Evolutionary conservation across 2,113 vertebrate genomes (phyloP).

Genomic region (Perccottus glenii): DNA sequence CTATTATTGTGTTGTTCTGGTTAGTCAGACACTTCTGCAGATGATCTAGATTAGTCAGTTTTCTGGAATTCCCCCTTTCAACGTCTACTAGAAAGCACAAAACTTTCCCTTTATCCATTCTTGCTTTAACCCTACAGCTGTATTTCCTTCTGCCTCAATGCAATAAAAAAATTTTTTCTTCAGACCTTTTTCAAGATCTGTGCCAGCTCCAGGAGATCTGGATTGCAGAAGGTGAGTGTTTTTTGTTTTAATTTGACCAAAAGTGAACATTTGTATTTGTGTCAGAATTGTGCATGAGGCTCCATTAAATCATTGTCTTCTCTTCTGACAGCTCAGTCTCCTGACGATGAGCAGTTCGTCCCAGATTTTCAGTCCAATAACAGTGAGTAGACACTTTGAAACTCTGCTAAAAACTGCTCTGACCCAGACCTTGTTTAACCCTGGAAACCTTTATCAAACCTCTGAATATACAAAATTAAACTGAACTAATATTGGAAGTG

Average conservation of each 20-base stretch:
- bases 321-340: constrained; percentile 86
- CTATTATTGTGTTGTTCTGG: too few relatives aligned
- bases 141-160: too few relatives aligned
- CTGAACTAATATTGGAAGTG: background rate
- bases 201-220: constrained; percentile 97
- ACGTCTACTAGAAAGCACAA: too few relatives aligned
- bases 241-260: too few relatives aligned
- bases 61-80: too few relatives aligned
- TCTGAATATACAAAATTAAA: background rate
- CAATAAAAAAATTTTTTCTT: background rate
- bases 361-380: constrained; percentile 98
- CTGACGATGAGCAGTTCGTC: constrained; percentile 97
- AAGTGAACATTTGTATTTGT: background rate
- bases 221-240: constrained; percentile 89
- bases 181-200: constrained; percentile 97
- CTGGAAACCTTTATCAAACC: background rate
- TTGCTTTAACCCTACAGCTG: too few relatives aligned
- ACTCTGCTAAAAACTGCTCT: too few relatives aligned
- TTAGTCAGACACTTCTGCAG: too few relatives aligned
- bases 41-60: too few relatives aligned
- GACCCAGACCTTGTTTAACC: too few relatives aligned
- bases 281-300: background rate
- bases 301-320: background rate
- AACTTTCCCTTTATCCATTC: too few relatives aligned
- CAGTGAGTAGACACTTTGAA: constrained; percentile 82